These are phyloP conservation scores for Percopsis transmontana DNA, from an alignment of 2,113 vertebrate genomes.

Conservation along the genomic window DNA sequence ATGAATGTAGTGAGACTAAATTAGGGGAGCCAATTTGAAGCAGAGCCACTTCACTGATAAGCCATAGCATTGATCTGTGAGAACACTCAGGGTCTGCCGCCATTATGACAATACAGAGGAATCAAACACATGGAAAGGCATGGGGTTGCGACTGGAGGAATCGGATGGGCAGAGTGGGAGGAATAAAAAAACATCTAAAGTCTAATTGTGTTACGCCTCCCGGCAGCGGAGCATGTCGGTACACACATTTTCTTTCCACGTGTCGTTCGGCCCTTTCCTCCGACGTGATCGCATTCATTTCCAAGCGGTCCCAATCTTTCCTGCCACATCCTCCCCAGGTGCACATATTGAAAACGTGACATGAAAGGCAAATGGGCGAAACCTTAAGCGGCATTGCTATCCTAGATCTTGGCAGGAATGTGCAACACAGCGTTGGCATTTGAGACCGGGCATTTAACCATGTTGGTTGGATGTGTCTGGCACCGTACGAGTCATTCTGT, in stretches of 20 bases:
- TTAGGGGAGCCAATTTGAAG: constrained; percentile 70
- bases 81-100: constrained; percentile 67
- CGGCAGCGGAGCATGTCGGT: constrained; percentile 41
- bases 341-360: constrained; percentile 48
- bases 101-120: constrained; percentile 71
- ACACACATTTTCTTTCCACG: constrained; percentile 58
- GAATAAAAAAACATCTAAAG: constrained; percentile 60
- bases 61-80: constrained; percentile 70
- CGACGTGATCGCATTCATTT: constrained; percentile 57
- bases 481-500: constrained; percentile 25
- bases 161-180: constrained; percentile 62
- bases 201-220: constrained; percentile 72
- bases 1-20: constrained; percentile 68
- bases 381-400: constrained; percentile 10
- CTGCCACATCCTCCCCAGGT: constrained; percentile 21
- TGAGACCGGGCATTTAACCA: constrained; percentile 40
- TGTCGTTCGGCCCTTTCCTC: constrained; percentile 40
- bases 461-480: constrained; percentile 42
- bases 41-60: constrained; percentile 70
- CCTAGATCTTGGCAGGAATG: constrained; percentile 25
- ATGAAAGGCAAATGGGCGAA: constrained; percentile 33
- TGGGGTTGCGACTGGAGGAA: constrained; percentile 60
- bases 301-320: constrained; percentile 24
- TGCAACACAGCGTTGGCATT: constrained; percentile 36
- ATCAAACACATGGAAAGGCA: constrained; percentile 69